Base-by-base conservation (phyloP, 1,140 invertebrate species). In the Atta texana region DNA sequence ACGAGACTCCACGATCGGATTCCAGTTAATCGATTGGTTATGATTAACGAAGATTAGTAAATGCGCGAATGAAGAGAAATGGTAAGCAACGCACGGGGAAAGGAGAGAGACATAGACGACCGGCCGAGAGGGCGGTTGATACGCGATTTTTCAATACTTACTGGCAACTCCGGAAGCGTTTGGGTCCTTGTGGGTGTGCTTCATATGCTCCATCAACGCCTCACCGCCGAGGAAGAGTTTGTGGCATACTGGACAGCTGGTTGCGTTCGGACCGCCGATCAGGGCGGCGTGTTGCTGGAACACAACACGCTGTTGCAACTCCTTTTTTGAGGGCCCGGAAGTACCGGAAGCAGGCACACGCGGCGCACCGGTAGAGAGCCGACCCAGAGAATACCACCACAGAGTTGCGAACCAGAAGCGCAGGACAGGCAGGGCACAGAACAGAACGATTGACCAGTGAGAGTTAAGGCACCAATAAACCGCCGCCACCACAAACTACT, bases 181-280 rank as follows among this genome's bases (percentile, higher is more conserved):
- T 51, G 98, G 98, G 93, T 99, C 98, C 96, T 98, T 99, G 95
- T 99, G 98, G 51, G 98, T 98, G 94, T 98, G 97, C 95, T 98
- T 98, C 98, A 99, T 99, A 95, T 99, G 98, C 94, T 99, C 98
- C 96, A 99, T 98, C 68, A 99, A 96, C 64, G 98, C 97, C 95
- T 99, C 98, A 77, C 97, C 97, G 88, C 98, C 98, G 92, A 98
- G 96, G 96, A 98, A 98, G 92, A 98, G 97, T 96, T 99, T 99
- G 96, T 98, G 98, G 96, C 98, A 99, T 90, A 98, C 96, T 53
- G 98, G 98, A 95, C 98, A 99, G 90, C 97, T 97, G 81, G 98
- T 98, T 90, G 97, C 97, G 93, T 98, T 98, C 61, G 98, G 98
- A 89, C 98, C 98, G 90, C 98, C 98, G 92, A 97, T 97, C 95